These are phyloP conservation scores for Alitta virens DNA, from an alignment of 2,888 invertebrate genomes.

Conservation along the genomic window DNA sequence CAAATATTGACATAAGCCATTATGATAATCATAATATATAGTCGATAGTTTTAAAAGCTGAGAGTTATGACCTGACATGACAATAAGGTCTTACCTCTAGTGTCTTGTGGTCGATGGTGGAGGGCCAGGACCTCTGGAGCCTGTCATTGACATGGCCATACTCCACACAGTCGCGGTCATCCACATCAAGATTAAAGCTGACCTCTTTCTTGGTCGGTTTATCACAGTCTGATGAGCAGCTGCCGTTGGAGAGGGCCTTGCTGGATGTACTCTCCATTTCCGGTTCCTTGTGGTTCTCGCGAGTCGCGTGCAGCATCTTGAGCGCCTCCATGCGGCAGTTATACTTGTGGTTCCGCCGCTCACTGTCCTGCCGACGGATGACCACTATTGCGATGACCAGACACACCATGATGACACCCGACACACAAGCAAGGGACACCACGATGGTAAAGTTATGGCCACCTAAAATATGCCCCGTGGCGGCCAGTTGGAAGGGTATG, in stretches of 20 bases:
- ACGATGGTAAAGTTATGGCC: constrained; percentile 21
- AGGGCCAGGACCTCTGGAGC: constrained; percentile 12
- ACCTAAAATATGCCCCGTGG: constrained; percentile 9
- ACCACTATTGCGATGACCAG: constrained; percentile 16
- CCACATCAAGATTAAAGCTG: constrained; percentile 20
- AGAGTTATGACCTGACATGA: too few species aligned
- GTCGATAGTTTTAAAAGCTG: too few species aligned
- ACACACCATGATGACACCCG: constrained; percentile 10
- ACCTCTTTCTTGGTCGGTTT: constrained; percentile 19
- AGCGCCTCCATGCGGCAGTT: constrained; percentile 19
- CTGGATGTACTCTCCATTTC: constrained; percentile 7
- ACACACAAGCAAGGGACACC: constrained; percentile 17
- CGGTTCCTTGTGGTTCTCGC: constrained; percentile 11
- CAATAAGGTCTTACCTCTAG: constrained; percentile 11
- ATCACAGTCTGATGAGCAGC: constrained; percentile 9
- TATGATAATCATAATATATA: too few species aligned
- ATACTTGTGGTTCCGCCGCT: constrained; percentile 14
- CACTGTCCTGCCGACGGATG: constrained; percentile 13
- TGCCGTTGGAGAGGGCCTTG: constrained; percentile 13
- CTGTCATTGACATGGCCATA: constrained; percentile 1
- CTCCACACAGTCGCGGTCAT: constrained; percentile 4
- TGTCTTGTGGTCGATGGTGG: constrained; percentile 19
- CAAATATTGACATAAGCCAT: too few species aligned
- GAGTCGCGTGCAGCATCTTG: constrained; percentile 14
- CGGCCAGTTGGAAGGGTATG: constrained; percentile 18